Evolutionary conservation across 2,888 invertebrate genomes (phyloP).

Genomic region (Schizaphis graminum): DNA sequence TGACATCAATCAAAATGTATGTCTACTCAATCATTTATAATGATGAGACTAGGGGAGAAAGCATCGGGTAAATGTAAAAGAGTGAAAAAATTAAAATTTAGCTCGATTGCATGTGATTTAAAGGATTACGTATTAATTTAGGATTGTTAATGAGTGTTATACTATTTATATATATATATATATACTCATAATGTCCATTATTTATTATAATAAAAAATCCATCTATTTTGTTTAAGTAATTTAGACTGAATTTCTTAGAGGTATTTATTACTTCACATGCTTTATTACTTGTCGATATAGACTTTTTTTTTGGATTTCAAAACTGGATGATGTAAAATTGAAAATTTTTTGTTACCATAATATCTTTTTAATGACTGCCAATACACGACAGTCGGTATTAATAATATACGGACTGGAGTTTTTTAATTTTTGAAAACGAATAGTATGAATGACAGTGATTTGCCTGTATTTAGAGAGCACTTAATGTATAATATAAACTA

Average conservation of each 20-base stretch:
- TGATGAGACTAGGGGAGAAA: background rate
- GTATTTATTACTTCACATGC: background rate
- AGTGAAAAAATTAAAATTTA: slow-evolving; percentile 20
- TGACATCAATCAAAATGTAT: slow-evolving; percentile 25
- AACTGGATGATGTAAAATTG: background rate
- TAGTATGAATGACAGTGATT: background rate
- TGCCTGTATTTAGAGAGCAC: background rate
- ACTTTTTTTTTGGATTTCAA: background rate
- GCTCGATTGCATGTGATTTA: slow-evolving; percentile 19
- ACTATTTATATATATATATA: background rate
- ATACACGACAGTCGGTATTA: background rate
- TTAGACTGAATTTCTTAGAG: background rate
- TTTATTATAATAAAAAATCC: background rate
- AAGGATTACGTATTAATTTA: background rate
- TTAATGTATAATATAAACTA: background rate
- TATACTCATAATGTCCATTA: background rate
- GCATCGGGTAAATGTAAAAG: background rate
- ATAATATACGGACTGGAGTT: background rate
- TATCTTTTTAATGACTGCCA: background rate
- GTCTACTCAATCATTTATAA: slow-evolving; percentile 46
- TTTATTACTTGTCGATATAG: background rate
- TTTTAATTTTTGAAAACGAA: background rate
- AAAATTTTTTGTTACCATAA: background rate
- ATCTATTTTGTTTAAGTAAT: background rate
- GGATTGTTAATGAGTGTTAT: background rate